Evolutionary conservation across 2,797 vertebrate species (phyloP), one percentile per base, ranked within the genome.

Genomic region (Sebastes kiyomatsui): DNA sequence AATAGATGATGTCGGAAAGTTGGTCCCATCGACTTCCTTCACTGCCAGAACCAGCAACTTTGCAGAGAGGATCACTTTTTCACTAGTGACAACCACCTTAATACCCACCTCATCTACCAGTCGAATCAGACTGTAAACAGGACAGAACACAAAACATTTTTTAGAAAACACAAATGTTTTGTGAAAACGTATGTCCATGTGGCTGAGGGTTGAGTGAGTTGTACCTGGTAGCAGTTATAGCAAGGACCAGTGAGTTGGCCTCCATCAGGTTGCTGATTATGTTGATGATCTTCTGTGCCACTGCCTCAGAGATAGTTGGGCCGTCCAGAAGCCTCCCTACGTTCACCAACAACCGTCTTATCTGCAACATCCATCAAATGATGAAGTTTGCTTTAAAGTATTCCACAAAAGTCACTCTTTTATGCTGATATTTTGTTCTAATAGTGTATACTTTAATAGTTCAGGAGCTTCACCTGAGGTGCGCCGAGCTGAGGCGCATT

Each of bases 51-150:
- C 95, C 91, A 99, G 91, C 1, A 96, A 97, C 61, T 86, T 75
- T 2, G 97, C 72, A 2, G 91, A 92, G 25, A 99, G 81, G 78
- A 86, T 87, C 79, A 84, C 93, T 6, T 80, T 92, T 4, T 85
- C 82, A n/a, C 82, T 86, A 6, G 84, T 66, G 35, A 99, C 92
- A 6, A 89, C 93, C 89, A 99, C 65, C 87, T 97, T 97, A 67
- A 97, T 80, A 49, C 95, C 97, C 80, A 99, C 92, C 22, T 73
- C 82, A 84, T 99, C 97, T 69, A 99, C 97, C 22, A 96, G 72
- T 59, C 84, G 92, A 85, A 99, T 95, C 89, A 99, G 88, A 90
- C 98, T 99, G 90, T 81, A 55, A 78, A 82, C 7, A 76, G 55
- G 22, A 81, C 66, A 28, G 8, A 46, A 5, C 33, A 77, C 2